Evolutionary conservation across 2,113 vertebrate genomes (phyloP).

Genomic region (Mesitornis unicolor): DNA sequence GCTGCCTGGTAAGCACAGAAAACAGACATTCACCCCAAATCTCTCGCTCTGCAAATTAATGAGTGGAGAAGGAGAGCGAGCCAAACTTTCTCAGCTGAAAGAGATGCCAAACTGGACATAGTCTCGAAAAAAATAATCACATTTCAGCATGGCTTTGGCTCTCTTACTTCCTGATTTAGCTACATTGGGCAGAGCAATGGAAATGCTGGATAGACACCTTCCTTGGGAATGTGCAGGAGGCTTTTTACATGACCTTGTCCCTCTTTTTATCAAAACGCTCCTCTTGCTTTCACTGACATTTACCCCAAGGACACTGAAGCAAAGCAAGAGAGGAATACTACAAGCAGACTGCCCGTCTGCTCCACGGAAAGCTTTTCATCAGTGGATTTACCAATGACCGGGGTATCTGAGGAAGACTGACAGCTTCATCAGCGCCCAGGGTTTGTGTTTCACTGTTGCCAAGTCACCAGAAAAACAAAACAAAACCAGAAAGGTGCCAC

Average conservation of each 20-base stretch:
- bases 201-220: conserved; percentile 12
- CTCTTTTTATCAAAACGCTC: conserved; percentile 33
- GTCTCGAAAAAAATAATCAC: neutral
- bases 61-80: neutral
- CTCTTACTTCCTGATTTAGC: neutral
- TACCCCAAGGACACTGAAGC: neutral
- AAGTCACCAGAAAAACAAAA: conserved; percentile 1
- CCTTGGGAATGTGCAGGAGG: neutral
- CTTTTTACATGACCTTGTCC: conserved; percentile 16
- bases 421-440: neutral
- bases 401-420: neutral
- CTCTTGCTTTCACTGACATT: conserved; percentile 39
- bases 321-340: conserved; percentile 10
- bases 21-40: conserved; percentile 2
- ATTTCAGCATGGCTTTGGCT: neutral
- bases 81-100: neutral
- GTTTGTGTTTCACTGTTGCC: neutral
- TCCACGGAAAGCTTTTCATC: conserved; percentile 4
- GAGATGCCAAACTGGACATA: conserved; percentile 9
- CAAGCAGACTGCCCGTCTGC: neutral
- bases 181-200: neutral
- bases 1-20: neutral
- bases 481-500: too few relatives aligned
- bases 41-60: neutral
- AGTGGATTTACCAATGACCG: neutral